These are phyloP conservation scores for Netelia fuscicornis DNA, from an alignment of 2,888 invertebrate species.

Conservation along the genomic window DNA sequence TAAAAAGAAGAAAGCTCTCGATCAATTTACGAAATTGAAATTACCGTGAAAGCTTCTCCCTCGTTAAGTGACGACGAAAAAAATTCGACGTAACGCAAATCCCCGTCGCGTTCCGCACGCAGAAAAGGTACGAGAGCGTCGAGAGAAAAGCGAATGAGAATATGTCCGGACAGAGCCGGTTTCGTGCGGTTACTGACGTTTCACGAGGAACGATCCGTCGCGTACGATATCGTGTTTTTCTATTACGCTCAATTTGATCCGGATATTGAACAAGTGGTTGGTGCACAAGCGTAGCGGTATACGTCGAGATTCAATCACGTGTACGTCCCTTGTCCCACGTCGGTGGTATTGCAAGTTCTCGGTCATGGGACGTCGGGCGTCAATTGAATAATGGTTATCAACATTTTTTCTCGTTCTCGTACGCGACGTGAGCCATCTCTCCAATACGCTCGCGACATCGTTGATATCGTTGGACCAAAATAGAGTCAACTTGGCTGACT, in stretches of 20 bases:
- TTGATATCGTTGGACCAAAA: not conserved
- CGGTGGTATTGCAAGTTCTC: slow-evolving; percentile 70
- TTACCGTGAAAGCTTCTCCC: not conserved
- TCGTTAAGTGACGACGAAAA: not conserved
- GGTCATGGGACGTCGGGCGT: slow-evolving; percentile 63
- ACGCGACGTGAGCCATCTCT: slow-evolving; percentile 14
- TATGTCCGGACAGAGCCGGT: slow-evolving; percentile 32
- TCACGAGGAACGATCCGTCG: slow-evolving; percentile 27
- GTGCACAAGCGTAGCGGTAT: slow-evolving; percentile 29
- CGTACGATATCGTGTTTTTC: slow-evolving; percentile 57
- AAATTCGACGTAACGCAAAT: not conserved
- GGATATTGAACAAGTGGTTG: slow-evolving; percentile 75
- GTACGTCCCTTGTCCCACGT: slow-evolving; percentile 42
- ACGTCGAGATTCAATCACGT: slow-evolving; percentile 68
- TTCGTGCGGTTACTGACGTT: slow-evolving; percentile 53
- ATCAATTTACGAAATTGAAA: not conserved
- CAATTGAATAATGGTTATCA: slow-evolving; percentile 20
- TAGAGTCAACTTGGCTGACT: too few species aligned
- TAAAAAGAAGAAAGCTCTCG: not conserved
- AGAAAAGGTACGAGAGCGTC: slow-evolving; percentile 15
- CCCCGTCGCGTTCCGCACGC: not conserved
- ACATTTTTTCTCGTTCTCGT: slow-evolving; percentile 22
- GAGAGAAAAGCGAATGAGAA: slow-evolving; percentile 28
- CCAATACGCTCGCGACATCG: not conserved
- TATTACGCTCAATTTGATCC: slow-evolving; percentile 72